phyloP scores from a whole-genome alignment of 2,888 invertebrate species.

The Timema podura region DNA sequence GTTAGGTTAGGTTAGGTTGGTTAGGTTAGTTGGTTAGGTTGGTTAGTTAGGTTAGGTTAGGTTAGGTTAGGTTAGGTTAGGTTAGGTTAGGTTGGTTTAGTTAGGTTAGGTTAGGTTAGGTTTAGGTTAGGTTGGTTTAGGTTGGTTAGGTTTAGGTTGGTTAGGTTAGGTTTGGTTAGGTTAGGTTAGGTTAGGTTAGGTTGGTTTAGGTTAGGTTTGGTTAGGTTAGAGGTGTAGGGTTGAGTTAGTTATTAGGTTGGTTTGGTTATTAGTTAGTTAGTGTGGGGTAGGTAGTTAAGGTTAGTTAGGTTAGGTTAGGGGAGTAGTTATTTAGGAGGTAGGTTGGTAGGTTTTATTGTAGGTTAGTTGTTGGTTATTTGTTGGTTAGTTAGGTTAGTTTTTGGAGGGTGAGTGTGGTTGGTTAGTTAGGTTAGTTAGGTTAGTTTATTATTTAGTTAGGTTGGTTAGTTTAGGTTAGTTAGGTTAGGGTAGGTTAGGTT shows the following conservation, averaged over 20 bases:
- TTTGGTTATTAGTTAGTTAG: not conserved
- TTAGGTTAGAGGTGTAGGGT: constrained; percentile 20
- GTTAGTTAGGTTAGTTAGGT: not conserved
- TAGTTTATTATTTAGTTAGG: too few relatives aligned
- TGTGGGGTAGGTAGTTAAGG: constrained; percentile 4
- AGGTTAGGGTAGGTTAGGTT: not conserved
- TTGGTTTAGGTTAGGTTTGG: too few relatives aligned
- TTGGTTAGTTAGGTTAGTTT: too few relatives aligned
- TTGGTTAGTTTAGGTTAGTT: not conserved
- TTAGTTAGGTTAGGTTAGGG: constrained; percentile 14
- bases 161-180: constrained; percentile 20
- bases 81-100: constrained; percentile 13
- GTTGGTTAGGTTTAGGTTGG: constrained; percentile 19
- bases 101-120: constrained; percentile 21
- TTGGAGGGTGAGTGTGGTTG: not conserved
- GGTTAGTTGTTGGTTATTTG: too few relatives aligned
- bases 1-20: constrained; percentile 27
- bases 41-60: constrained; percentile 13
- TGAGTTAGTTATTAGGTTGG: constrained; percentile 19
- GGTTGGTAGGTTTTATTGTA: too few relatives aligned
- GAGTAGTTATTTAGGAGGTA: too few relatives aligned
- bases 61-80: constrained; percentile 12
- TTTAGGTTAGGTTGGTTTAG: constrained; percentile 17
- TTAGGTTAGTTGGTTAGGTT: constrained; percentile 21
- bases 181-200: constrained; percentile 18